phyloP scores from a whole-genome alignment of 2,113 vertebrate species.

The Meles meles region DNA sequence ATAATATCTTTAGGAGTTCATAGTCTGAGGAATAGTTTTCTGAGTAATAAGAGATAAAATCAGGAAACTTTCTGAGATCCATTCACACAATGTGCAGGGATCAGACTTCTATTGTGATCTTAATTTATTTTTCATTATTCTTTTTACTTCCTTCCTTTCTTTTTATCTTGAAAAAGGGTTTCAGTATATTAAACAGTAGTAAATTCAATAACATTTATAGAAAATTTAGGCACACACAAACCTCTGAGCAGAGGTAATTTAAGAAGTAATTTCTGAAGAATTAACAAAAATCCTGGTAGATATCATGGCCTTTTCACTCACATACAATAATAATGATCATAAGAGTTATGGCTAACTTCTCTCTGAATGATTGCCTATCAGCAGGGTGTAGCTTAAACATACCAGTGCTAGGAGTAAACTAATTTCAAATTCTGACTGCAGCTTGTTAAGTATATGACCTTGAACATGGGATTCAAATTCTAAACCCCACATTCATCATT shows the following conservation, averaged over 20 bases:
- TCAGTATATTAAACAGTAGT: background rate
- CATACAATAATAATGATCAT: background rate
- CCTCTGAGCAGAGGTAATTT: background rate
- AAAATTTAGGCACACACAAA: background rate
- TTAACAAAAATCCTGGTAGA: background rate
- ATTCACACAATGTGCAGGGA: background rate
- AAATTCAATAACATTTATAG: background rate
- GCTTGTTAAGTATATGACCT: background rate
- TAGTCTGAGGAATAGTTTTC: background rate
- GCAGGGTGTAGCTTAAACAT: background rate
- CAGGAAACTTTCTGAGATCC: background rate
- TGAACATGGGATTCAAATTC: background rate
- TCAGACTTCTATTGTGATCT: background rate
- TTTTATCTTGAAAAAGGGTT: background rate
- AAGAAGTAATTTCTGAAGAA: background rate
- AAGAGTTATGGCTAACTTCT: background rate
- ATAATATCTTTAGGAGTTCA: background rate
- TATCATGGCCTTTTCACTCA: background rate
- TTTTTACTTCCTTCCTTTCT: background rate
- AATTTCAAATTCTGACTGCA: background rate
- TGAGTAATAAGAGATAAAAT: background rate
- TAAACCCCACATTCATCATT: background rate
- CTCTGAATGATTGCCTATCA: background rate
- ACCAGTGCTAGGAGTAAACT: background rate
- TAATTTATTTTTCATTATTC: background rate